A percentile compares a stretch with the other conserved stretches of the same genome.
phyloP scores from a whole-genome alignment of 2,888 invertebrate species.

The Herminia tarsipennalis region DNA sequence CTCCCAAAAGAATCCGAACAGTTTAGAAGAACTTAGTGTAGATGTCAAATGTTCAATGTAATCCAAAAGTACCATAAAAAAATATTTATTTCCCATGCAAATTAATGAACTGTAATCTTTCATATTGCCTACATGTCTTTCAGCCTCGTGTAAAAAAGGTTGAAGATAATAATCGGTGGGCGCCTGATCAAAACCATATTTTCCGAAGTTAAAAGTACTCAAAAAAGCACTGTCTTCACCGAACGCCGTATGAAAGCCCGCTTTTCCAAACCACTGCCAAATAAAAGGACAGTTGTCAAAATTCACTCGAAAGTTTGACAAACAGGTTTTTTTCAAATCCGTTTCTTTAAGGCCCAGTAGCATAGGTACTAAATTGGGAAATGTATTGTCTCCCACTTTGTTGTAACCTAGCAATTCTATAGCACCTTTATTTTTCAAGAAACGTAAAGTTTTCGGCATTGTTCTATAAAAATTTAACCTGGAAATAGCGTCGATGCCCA shows the following conservation, averaged over 20 bases:
- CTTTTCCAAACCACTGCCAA: constrained; percentile 91
- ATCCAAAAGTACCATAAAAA: constrained; percentile 89
- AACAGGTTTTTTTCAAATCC: constrained; percentile 88
- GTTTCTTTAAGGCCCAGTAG: constrained; percentile 89
- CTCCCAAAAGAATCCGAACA: constrained; percentile 95
- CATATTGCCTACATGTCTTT: constrained; percentile 88
- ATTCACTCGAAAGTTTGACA: constrained; percentile 82
- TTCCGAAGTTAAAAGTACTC: constrained; percentile 92
- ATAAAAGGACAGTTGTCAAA: constrained; percentile 94
- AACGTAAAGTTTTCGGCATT: constrained; percentile 90
- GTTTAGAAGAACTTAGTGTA: constrained; percentile 84
- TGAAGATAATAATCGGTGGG: constrained; percentile 95
- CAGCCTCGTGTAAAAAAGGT: constrained; percentile 89
- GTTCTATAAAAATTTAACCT: constrained; percentile 93
- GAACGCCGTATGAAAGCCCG: constrained; percentile 91
- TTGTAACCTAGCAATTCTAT: constrained; percentile 95
- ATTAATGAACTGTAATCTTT: constrained; percentile 87
- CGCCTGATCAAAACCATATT: constrained; percentile 90
- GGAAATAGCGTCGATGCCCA: constrained; percentile 95
- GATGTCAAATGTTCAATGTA: constrained; percentile 88
- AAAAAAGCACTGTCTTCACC: constrained; percentile 93
- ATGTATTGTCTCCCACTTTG: constrained; percentile 97
- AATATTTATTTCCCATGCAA: constrained; percentile 89
- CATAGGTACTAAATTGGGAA: constrained; percentile 94
- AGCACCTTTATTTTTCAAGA: constrained; percentile 87